A percentile compares a stretch with the other conserved stretches of the same genome.
phyloP scores from a whole-genome alignment of 2,797 vertebrate species.

The Varecia variegata region DNA sequence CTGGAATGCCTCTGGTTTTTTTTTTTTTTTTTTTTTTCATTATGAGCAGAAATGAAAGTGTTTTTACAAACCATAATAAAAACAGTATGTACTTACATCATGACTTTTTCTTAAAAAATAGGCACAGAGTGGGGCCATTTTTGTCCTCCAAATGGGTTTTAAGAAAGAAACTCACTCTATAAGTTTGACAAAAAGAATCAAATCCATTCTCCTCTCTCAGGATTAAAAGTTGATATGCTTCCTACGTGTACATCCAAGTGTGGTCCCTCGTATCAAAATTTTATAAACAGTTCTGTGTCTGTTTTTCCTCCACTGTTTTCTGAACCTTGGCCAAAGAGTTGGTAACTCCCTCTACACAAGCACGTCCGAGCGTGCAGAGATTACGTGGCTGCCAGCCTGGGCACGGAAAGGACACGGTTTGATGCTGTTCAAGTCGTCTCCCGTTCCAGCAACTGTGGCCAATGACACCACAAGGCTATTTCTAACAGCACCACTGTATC shows the following conservation, averaged over 20 bases:
- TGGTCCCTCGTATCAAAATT: neutral
- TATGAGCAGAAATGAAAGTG: neutral
- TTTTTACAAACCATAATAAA: neutral
- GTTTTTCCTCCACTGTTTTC: rapidly evolving
- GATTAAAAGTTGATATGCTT: neutral
- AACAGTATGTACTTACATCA: rapidly evolving
- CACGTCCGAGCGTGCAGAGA: neutral
- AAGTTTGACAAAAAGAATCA: neutral
- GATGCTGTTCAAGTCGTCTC: neutral
- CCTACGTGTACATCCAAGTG: neutral
- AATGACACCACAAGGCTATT: neutral
- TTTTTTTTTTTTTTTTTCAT: neutral
- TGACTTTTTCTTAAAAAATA: neutral
- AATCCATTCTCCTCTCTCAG: neutral
- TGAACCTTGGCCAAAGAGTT: neutral
- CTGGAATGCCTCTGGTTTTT: neutral
- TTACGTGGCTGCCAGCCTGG: rapidly evolving
- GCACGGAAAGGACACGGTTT: too few species aligned
- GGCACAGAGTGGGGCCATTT: neutral
- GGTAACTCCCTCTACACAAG: neutral
- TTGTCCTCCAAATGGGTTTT: neutral
- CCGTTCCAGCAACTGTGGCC: neutral
- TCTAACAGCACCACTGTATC: neutral
- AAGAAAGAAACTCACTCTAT: neutral
- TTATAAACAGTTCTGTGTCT: too few species aligned